These are phyloP conservation scores for Himalopsyche japonica DNA, from an alignment of 2,888 invertebrate species.

Conservation along the genomic window DNA sequence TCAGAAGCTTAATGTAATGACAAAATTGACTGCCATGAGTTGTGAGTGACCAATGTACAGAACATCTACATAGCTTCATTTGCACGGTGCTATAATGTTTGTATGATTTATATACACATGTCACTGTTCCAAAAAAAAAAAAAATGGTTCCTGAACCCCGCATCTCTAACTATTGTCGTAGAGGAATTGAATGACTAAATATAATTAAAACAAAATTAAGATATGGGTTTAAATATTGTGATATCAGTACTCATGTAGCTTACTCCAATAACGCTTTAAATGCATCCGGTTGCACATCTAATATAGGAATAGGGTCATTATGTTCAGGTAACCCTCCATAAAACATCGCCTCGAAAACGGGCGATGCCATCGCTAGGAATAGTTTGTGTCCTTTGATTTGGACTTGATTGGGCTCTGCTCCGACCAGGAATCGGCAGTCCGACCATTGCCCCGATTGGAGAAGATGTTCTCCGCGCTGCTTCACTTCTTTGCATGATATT, in stretches of 20 bases:
- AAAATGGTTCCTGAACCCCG: too few species aligned
- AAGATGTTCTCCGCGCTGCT: slow-evolving; percentile 73
- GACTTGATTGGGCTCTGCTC: slow-evolving; percentile 75
- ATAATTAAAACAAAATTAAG: too few species aligned
- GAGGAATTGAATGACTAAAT: too few species aligned
- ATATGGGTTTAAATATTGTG: too few species aligned
- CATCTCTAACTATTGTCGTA: too few species aligned
- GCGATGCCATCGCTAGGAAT: slow-evolving; percentile 83
- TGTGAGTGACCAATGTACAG: too few species aligned
- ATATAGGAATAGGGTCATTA: slow-evolving; percentile 74
- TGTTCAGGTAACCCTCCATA: slow-evolving; percentile 82
- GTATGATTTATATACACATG: too few species aligned
- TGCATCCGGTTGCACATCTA: slow-evolving; percentile 85
- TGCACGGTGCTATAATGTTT: too few species aligned
- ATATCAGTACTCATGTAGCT: slow-evolving; percentile 44
- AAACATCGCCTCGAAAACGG: slow-evolving; percentile 89
- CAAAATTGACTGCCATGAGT: too few species aligned
- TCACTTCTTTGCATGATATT: slow-evolving; percentile 69
- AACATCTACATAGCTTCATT: too few species aligned
- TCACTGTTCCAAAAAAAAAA: too few species aligned
- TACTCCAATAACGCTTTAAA: slow-evolving; percentile 80
- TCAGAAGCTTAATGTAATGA: too few species aligned
- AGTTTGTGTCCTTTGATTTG: slow-evolving; percentile 77
- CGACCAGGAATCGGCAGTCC: slow-evolving; percentile 82
- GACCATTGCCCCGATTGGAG: slow-evolving; percentile 82